Base-by-base conservation (phyloP, 2,113 vertebrate species). In the Zapornia atra region DNA sequence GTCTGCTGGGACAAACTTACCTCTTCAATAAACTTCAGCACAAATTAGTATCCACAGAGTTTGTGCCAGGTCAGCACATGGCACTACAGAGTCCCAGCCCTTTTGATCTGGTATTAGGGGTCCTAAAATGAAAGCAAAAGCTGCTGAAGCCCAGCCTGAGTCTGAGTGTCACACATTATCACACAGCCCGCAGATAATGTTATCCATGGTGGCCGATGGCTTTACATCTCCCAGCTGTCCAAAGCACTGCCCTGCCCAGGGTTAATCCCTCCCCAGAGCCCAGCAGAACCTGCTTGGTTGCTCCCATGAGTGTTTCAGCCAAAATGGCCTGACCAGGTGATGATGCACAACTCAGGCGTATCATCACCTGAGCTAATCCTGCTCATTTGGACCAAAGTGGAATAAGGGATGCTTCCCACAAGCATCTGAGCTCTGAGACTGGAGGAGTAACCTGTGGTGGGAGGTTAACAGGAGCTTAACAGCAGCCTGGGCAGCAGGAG, bases 61-160 rank as follows among this genome's bases (percentile, higher is more conserved):
- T 33, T 25, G 11, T 26, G 25, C 76, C 20, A 25, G 46, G 20
- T n/a, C 78, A n/a, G 50, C 33, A 20, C 34, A 4, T 21, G 12
- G 48, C 63, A 19, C 18, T 5, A 0, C 3, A 29, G 19, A 3
- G 12, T 36, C 42, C 50, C 42, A 56, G 69, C 50, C 57, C 20
- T 28, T 51, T 26, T 13, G 18, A 22, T 31, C 28, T 11, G 33
- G 10, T 31, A 5, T 13, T 12, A 12, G 29, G 19, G 25, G 36
- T 53, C 44, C 65, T 38, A n/a, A n/a, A n/a, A 80, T 1, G 6
- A n/a, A 53, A 0, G n/a, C 25, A 2, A 1, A 0, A 21, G 11
- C 48, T 63, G 57, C 6, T 15, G 57, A 12, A 54, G 31, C 60
- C 29, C 6, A 2, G 89, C 54, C 63, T 56, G 11, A 9, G n/a